phyloP scores from a whole-genome alignment of 2,797 vertebrate genomes.

The Propithecus perrieri region DNA sequence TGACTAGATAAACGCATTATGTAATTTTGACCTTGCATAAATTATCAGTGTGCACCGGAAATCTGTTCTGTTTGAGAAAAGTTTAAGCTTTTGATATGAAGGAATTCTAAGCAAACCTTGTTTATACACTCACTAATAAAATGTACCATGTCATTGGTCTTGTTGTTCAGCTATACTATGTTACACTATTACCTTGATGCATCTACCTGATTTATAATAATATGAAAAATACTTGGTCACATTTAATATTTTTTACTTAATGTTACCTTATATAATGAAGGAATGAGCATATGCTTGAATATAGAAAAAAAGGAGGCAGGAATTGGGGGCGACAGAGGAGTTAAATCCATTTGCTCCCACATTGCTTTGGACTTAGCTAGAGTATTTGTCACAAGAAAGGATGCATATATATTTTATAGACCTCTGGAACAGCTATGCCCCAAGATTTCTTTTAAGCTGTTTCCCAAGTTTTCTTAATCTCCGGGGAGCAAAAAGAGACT shows the following conservation, averaged over 20 bases:
- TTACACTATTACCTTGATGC: neutral
- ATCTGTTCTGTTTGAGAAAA: constrained; percentile 42
- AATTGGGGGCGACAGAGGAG: neutral
- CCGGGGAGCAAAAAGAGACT: neutral
- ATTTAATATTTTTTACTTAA: constrained; percentile 25
- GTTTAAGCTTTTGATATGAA: neutral
- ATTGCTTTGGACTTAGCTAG: neutral
- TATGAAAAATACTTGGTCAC: constrained; percentile 11
- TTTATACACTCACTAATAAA: neutral
- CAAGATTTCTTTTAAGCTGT: constrained; percentile 7
- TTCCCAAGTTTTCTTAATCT: neutral
- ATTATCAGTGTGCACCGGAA: constrained; percentile 71
- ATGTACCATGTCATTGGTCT: neutral
- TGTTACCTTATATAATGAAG: neutral
- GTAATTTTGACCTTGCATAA: constrained; percentile 69
- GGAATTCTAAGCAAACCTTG: neutral
- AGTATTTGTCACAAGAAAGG: constrained; percentile 24
- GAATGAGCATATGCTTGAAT: neutral
- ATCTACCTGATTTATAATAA: constrained; percentile 48
- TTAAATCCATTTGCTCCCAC: neutral
- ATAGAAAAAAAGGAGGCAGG: neutral
- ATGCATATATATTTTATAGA: neutral
- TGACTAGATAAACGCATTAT: constrained; percentile 65
- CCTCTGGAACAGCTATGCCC: neutral
- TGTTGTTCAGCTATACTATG: neutral